Conservation (phyloP, 2,888 invertebrate genomes). For the Nymphalis polychloros region DNA sequence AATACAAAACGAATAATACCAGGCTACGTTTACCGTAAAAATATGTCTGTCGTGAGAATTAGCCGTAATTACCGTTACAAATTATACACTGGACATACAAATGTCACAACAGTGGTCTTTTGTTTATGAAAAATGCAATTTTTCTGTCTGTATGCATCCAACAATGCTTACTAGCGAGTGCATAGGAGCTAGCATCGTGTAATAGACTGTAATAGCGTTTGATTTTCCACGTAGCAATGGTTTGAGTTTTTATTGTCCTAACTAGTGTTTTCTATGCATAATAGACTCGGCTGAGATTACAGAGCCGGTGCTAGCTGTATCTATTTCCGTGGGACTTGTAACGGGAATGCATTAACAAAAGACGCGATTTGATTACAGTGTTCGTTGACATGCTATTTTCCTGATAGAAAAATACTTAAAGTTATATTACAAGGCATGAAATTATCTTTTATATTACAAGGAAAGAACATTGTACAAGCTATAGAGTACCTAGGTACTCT, state of each 20-base stretch:
- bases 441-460: background rate
- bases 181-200: constrained; percentile 48
- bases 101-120: constrained; percentile 41
- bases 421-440: constrained; percentile 3
- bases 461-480: background rate
- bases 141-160: constrained; percentile 43
- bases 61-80: constrained; percentile 33
- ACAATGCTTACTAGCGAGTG: constrained; percentile 34
- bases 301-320: constrained; percentile 64
- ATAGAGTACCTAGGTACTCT: background rate
- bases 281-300: constrained; percentile 65
- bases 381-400: constrained; percentile 42
- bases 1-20: constrained; percentile 17
- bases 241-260: constrained; percentile 67
- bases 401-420: constrained; percentile 44
- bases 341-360: constrained; percentile 69
- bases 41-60: constrained; percentile 23
- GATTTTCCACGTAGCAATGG: constrained; percentile 67
- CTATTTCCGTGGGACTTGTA: constrained; percentile 66
- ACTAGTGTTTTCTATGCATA: constrained; percentile 70
- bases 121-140: constrained; percentile 57
- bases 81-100: constrained; percentile 29
- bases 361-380: constrained; percentile 53
- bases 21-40: constrained; percentile 15
- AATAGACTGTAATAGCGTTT: constrained; percentile 63